Evolutionary conservation across 2,888 invertebrate genomes (phyloP).

Genomic region (Schizotus pectinicornis): DNA sequence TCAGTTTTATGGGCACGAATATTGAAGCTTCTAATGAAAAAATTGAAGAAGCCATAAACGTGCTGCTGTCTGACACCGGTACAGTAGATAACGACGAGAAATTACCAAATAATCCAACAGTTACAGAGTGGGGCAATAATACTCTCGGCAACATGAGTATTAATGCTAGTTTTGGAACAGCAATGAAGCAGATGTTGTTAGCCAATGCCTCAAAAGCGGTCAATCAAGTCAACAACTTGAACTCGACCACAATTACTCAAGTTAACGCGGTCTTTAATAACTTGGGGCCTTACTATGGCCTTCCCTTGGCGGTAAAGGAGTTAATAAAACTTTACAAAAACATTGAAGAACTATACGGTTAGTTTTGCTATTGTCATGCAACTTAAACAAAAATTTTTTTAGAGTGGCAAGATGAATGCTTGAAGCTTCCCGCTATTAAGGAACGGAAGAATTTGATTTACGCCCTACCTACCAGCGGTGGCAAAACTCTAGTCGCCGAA

Average conservation of each 20-base stretch:
- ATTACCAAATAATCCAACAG: slow-evolving; percentile 9
- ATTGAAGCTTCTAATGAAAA: slow-evolving; percentile 38
- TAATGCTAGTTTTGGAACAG: slow-evolving; percentile 44
- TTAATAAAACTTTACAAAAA: slow-evolving; percentile 78
- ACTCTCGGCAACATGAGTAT: slow-evolving; percentile 32
- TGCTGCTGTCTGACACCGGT: slow-evolving; percentile 15
- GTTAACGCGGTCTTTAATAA: slow-evolving; percentile 29
- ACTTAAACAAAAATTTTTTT: slow-evolving; percentile 33
- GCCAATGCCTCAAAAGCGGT: slow-evolving; percentile 48
- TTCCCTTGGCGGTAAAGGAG: slow-evolving; percentile 73
- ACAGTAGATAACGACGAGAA: slow-evolving; percentile 5
- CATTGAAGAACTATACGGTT: slow-evolving; percentile 83
- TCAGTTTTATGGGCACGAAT: slow-evolving; percentile 57
- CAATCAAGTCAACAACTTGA: slow-evolving; percentile 23
- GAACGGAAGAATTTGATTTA: slow-evolving; percentile 84
- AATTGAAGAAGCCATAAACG: slow-evolving; percentile 20
- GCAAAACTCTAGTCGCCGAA: slow-evolving; percentile 96
- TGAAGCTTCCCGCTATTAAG: slow-evolving; percentile 76
- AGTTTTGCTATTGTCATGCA: slow-evolving; percentile 36
- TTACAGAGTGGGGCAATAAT: slow-evolving; percentile 28
- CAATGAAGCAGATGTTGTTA: slow-evolving; percentile 49
- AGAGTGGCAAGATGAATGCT: slow-evolving; percentile 96
- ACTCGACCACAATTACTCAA: slow-evolving; percentile 30
- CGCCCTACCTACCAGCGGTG: slow-evolving; percentile 94
- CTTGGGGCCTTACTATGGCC: slow-evolving; percentile 74